These are phyloP conservation scores for Cyrtodaria siliqua DNA, from an alignment of 2,888 invertebrate species.

Conservation along the genomic window DNA sequence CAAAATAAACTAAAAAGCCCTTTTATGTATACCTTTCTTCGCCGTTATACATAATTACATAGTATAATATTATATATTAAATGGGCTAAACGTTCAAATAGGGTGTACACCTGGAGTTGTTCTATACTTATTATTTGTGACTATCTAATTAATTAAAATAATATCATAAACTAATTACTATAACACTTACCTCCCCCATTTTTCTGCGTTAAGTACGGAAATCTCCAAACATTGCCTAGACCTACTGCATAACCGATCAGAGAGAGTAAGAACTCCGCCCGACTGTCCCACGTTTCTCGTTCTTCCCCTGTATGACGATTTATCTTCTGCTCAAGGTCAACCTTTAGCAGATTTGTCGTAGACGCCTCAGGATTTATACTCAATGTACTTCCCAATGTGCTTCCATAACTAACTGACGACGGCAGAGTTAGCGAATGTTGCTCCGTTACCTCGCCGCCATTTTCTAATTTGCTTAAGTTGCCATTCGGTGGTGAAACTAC, in stretches of 20 bases:
- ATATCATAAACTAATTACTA: too few relatives aligned
- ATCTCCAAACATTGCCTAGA: constrained; percentile 80
- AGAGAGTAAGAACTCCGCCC: constrained; percentile 76
- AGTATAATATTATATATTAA: too few relatives aligned
- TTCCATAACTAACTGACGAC: constrained; percentile 56
- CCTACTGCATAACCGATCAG: constrained; percentile 80
- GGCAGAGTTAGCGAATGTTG: constrained; percentile 48
- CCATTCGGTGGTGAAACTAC: constrained; percentile 4
- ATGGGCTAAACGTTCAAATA: too few relatives aligned
- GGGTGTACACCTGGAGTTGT: too few relatives aligned
- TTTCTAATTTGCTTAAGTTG: constrained; percentile 12
- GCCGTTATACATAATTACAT: too few relatives aligned
- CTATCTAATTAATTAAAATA: too few relatives aligned
- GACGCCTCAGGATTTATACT: constrained; percentile 74
- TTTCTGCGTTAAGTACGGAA: constrained; percentile 80
- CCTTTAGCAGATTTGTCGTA: constrained; percentile 73
- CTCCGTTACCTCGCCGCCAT: constrained; percentile 27
- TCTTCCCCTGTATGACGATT: constrained; percentile 77
- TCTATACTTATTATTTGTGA: too few relatives aligned
- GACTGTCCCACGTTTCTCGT: constrained; percentile 77
- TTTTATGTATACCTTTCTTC: too few relatives aligned
- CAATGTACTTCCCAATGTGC: constrained; percentile 69
- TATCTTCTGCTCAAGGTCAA: constrained; percentile 75
- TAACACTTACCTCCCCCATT: constrained; percentile 78
- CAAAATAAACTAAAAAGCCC: too few relatives aligned